A percentile compares a stretch with the other conserved stretches of the same genome.
phyloP scores from a whole-genome alignment of 2,113 vertebrate genomes.

The Malurus elegans region DNA sequence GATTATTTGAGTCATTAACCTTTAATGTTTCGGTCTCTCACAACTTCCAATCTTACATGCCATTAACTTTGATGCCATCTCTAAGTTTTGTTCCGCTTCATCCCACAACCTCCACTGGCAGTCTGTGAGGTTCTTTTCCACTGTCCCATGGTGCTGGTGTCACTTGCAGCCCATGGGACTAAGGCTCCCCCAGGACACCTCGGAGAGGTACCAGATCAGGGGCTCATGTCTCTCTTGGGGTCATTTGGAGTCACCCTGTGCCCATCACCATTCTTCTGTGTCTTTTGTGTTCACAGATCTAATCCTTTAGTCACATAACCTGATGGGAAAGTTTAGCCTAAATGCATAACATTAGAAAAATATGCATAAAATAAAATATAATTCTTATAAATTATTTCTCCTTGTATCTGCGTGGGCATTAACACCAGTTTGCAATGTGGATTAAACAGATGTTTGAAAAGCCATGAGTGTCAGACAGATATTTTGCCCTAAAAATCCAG shows the following conservation, averaged over 20 bases:
- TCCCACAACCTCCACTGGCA: background rate
- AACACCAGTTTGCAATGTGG: background rate
- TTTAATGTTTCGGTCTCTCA: background rate
- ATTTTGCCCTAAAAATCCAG: background rate
- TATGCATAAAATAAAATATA: background rate
- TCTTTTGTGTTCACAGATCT: background rate
- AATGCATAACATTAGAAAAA: background rate
- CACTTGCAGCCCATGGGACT: background rate
- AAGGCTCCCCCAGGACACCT: background rate
- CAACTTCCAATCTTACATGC: background rate
- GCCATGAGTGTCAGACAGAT: background rate
- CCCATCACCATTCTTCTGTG: rapidly evolving
- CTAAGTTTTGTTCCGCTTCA: background rate
- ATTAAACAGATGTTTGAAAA: background rate
- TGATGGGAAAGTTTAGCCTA: background rate
- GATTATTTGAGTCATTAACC: background rate
- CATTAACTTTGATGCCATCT: background rate
- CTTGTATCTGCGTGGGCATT: background rate
- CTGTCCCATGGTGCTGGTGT: background rate
- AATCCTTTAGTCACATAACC: background rate
- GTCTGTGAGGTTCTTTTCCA: background rate
- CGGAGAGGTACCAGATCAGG: rapidly evolving
- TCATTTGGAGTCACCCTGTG: background rate
- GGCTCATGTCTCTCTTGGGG: background rate
- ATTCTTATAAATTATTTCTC: background rate